phyloP scores from a whole-genome alignment of 2,888 invertebrate species.

The Dascillus cervinus region DNA sequence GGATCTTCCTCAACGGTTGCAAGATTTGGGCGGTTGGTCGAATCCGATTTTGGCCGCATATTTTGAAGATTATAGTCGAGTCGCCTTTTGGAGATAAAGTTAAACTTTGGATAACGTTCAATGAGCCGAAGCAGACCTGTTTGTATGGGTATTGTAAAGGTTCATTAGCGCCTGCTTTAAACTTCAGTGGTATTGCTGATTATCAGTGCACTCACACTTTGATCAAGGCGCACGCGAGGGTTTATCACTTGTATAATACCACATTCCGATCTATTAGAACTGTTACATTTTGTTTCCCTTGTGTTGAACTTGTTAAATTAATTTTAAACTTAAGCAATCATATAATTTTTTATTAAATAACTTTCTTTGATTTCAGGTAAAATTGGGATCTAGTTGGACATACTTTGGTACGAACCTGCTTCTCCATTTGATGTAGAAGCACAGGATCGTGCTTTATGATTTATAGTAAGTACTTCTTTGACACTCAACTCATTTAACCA shows the following conservation, averaged over 20 bases:
- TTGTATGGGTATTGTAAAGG: conserved; percentile 27
- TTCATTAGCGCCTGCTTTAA: conserved; percentile 32
- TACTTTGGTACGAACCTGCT: conserved; percentile 46
- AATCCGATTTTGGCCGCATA: conserved; percentile 48
- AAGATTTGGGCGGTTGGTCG: conserved; percentile 40
- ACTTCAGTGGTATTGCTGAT: conserved; percentile 46
- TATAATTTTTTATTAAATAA: too few species aligned
- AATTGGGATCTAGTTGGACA: conserved; percentile 49
- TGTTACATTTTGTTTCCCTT: too few species aligned
- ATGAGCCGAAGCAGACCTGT: conserved; percentile 41
- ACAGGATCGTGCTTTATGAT: conserved; percentile 48
- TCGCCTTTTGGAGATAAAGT: conserved; percentile 36
- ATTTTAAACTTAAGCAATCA: too few species aligned
- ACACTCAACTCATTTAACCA: too few species aligned
- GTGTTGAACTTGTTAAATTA: too few species aligned
- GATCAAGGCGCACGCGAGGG: conserved; percentile 57
- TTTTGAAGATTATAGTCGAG: conserved; percentile 49
- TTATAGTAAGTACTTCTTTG: conserved; percentile 41
- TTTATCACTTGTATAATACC: conserved; percentile 54
- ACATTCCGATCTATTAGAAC: conserved; percentile 50
- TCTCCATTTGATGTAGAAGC: conserved; percentile 56
- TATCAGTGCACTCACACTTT: conserved; percentile 58
- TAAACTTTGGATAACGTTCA: conserved; percentile 47
- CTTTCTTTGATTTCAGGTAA: too few species aligned
- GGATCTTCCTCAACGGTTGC: conserved; percentile 48